Evolutionary conservation across 2,888 invertebrate genomes (phyloP), one percentile per base, ranked within the genome.

Genomic region (Glaucopsyche alexis): DNA sequence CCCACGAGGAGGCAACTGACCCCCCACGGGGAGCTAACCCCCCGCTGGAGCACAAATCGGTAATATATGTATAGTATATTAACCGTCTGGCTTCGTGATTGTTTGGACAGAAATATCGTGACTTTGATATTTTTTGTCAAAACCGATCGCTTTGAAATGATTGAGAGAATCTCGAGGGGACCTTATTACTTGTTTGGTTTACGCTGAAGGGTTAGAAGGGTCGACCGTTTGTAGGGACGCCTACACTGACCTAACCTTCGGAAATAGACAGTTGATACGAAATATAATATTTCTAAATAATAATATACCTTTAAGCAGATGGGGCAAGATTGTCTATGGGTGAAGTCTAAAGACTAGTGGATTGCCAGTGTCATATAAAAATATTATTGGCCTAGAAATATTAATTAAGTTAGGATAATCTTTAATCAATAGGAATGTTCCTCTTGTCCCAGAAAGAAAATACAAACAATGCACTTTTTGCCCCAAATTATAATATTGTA

Each of bases 1-100:
- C 55, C 55, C 13, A 29, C 11, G 19, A 19, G 29, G 3, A 4
- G 47, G 47, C 11, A 47, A 47, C 29, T 13, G 7, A 13, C 29
- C 29, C 55, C 60, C 60, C 29, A 42, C 9, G 47, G 47, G 11
- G 13, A 13, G 13, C 4, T 16, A 2, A 29, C 13, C 60, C 60
- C 29, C 60, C 60, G 16, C 5, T 29, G 42, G 55, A 11, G 16
- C 55, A 55, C 4, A 29, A 60, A 60, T 60, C 29, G 60, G 60
- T 60, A 60, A 60, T 60, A 47, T 11, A 66, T 66, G 16, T 65
- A 42, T 65, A 65, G 40, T 29, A 29, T 60, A 42, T 42, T n/a
- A 42, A 66, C 66, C 66, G 9, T 66, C 66, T 42, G 65, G n/a
- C n/a, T 65, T 40, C 9, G 9, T 16, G 66, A 66, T 66, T 66